Percentiles rank a stretch among this genome's conserved stretches.
Evolutionary conservation across 1,140 invertebrate genomes (phyloP).

Genomic region (Drosophila lacteicornis): DNA sequence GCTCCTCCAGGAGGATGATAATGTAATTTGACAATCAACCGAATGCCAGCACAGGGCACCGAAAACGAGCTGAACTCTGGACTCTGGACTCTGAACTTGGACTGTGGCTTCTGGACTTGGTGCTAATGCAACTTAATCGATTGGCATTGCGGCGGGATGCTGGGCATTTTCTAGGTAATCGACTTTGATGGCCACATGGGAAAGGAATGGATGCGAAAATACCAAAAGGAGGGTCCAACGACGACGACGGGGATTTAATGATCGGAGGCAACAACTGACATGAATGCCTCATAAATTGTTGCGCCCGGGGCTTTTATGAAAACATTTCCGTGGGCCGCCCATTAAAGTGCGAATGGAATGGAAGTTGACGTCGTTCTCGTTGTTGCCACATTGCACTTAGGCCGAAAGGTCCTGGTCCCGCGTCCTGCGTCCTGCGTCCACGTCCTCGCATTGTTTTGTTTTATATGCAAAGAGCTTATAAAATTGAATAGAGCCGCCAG

Average conservation of each 20-base stretch:
- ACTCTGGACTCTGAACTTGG: not conserved
- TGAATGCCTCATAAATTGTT: constrained; percentile 68
- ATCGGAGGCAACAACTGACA: constrained; percentile 51
- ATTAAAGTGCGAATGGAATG: constrained; percentile 52
- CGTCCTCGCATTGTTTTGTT: constrained; percentile 54
- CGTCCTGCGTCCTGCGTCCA: not conserved
- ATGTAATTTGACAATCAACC: constrained; percentile 81
- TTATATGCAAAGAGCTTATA: constrained; percentile 69
- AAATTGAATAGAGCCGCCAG: constrained; percentile 65
- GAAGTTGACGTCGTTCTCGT: constrained; percentile 27
- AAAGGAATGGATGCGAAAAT: constrained; percentile 31
- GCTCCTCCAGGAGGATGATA: constrained; percentile 60
- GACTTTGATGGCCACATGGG: constrained; percentile 68
- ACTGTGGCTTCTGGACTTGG: not conserved
- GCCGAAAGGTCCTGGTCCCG: constrained; percentile 22
- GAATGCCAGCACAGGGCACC: constrained; percentile 41
- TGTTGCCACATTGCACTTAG: constrained; percentile 53
- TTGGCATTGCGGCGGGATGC: constrained; percentile 64
- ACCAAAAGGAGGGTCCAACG: not conserved
- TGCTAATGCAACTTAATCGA: constrained; percentile 71
- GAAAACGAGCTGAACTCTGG: constrained; percentile 33
- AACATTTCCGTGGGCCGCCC: constrained; percentile 47
- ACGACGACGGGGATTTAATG: constrained; percentile 37
- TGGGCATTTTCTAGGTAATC: constrained; percentile 77
- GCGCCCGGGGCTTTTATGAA: constrained; percentile 60